Evolutionary conservation across 2,113 vertebrate species (phyloP).

Genomic region (Cepphus grylle): DNA sequence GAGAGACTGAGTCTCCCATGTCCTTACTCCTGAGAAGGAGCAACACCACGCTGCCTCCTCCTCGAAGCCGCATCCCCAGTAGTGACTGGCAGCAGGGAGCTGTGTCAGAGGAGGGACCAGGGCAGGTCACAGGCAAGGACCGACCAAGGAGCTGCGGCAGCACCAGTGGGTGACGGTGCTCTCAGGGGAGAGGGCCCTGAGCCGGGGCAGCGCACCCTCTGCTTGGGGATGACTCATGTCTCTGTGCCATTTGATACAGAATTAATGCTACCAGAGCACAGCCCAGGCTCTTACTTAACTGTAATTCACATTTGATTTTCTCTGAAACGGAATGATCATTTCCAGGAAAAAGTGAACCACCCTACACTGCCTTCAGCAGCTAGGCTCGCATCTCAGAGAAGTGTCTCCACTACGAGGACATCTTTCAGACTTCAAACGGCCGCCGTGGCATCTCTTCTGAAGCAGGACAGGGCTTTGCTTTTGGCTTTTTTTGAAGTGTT

Average conservation of each 20-base stretch:
- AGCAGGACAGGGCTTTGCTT: neutral
- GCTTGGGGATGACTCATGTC: neutral
- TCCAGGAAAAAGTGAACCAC: neutral
- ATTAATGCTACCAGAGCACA: neutral
- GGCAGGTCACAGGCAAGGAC: neutral
- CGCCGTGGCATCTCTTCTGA: neutral
- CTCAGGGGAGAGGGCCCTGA: neutral
- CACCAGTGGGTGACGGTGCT: rapidly evolving
- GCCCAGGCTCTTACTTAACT: neutral
- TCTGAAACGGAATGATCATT: neutral
- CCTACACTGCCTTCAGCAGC: neutral
- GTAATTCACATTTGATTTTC: neutral
- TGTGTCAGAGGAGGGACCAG: rapidly evolving
- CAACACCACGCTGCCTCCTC: too few relatives aligned
- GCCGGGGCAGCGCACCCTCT: neutral
- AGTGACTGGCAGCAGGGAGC: neutral
- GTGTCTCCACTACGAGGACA: neutral
- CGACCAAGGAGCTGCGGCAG: rapidly evolving
- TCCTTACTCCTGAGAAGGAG: neutral
- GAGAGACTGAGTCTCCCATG: too few relatives aligned
- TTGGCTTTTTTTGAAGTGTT: neutral
- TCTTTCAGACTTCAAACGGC: neutral
- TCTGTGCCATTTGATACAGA: neutral
- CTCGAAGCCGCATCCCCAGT: rapidly evolving
- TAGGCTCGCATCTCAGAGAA: neutral